Conservation (phyloP, 2,113 vertebrate genomes). For the Anser cygnoides region DNA sequence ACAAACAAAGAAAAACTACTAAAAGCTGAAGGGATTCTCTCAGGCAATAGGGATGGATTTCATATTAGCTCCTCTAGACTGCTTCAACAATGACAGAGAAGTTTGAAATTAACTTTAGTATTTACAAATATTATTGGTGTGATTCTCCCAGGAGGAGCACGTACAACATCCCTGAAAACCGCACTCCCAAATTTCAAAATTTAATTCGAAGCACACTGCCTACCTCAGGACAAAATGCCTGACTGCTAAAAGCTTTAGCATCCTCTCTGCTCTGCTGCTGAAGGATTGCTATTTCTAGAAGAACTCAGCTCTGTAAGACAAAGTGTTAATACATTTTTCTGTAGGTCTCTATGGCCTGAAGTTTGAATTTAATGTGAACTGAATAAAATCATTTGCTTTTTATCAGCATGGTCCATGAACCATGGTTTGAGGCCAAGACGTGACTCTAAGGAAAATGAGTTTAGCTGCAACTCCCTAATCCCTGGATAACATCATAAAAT, state of each 20-base stretch:
- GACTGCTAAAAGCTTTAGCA: slow-evolving; percentile 31
- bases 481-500: slow-evolving; percentile 56
- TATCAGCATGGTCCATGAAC: slow-evolving; percentile 74
- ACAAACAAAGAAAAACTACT: background rate
- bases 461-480: slow-evolving; percentile 64
- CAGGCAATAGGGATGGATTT: background rate
- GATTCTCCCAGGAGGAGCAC: background rate
- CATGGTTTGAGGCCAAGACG: slow-evolving; percentile 53
- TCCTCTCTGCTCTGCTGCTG: slow-evolving; percentile 21
- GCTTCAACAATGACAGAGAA: background rate
- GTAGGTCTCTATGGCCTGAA: slow-evolving; percentile 51
- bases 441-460: slow-evolving; percentile 65
- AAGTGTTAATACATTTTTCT: slow-evolving; percentile 72
- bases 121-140: background rate
- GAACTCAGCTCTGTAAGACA: slow-evolving; percentile 52
- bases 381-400: slow-evolving; percentile 77
- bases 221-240: background rate
- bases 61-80: background rate
- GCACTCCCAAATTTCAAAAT: background rate
- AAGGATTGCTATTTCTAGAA: slow-evolving; percentile 68
- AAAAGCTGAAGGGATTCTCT: background rate
- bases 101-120: background rate
- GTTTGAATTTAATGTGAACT: slow-evolving; percentile 69
- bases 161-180: background rate
- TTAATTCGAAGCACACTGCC: background rate